Evolutionary conservation across 2,797 vertebrate species (phyloP).

Genomic region (Leuciscus waleckii): DNA sequence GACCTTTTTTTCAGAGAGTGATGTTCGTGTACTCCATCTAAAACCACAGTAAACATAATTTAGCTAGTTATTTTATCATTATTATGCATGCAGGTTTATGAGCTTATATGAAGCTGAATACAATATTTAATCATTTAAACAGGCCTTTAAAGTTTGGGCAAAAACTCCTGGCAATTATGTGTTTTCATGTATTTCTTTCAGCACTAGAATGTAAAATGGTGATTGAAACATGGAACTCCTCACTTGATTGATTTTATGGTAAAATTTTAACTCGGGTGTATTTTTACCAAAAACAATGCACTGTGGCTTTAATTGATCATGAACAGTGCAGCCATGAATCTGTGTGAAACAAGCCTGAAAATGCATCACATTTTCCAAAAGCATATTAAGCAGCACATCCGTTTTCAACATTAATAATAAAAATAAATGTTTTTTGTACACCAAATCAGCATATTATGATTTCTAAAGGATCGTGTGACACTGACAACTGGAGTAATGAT

Average conservation of each 20-base stretch:
- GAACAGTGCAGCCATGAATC: too few relatives aligned
- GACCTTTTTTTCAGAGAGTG: not conserved
- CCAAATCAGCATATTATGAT: not conserved
- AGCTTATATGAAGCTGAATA: not conserved
- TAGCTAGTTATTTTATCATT: not conserved
- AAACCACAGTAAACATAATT: not conserved
- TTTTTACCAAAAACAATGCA: too few relatives aligned
- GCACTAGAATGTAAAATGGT: too few relatives aligned
- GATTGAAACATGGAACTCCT: too few relatives aligned
- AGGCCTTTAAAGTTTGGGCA: too few relatives aligned
- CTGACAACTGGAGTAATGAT: not conserved
- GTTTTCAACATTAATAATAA: not conserved
- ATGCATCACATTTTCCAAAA: not conserved
- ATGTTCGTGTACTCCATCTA: not conserved
- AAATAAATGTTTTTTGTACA: not conserved
- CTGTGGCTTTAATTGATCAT: too few relatives aligned
- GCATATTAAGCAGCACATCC: not conserved
- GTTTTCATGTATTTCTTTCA: too few relatives aligned
- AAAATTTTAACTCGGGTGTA: too few relatives aligned
- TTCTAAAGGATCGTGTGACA: not conserved
- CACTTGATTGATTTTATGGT: too few relatives aligned
- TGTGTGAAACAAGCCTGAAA: too few relatives aligned
- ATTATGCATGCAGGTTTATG: not conserved
- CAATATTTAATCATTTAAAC: not conserved
- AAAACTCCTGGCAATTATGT: too few relatives aligned